Evolutionary conservation across 2,888 invertebrate genomes (phyloP).

Genomic region (Acrobasis repandana): DNA sequence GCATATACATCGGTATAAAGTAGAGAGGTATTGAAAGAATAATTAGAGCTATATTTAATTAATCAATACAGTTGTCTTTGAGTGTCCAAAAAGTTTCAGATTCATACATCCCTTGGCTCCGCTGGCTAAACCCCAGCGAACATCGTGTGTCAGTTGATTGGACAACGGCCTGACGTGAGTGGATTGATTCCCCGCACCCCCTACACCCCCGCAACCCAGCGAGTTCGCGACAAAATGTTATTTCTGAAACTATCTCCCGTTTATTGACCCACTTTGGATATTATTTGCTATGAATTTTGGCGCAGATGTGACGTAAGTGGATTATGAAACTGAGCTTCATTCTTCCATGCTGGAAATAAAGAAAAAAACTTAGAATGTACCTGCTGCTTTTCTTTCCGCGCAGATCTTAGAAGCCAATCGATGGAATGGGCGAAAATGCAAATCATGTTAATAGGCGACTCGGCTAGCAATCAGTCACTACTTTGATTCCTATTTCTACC

Average conservation of each 20-base stretch:
- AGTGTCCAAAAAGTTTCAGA: slow-evolving; percentile 15
- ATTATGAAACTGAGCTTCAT: not conserved
- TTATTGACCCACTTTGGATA: slow-evolving; percentile 59
- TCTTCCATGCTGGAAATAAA: no score
- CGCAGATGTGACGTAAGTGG: slow-evolving; percentile 4
- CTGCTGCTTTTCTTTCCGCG: no score
- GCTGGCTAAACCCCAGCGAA: slow-evolving; percentile 67
- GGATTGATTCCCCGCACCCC: slow-evolving; percentile 66
- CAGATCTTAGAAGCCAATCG: no score
- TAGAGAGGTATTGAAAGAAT: no score
- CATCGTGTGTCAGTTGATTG: slow-evolving; percentile 77
- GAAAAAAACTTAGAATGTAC: no score
- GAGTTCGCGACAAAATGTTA: slow-evolving; percentile 68
- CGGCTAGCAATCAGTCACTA: no score
- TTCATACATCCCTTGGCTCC: slow-evolving; percentile 38
- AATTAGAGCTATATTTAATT: not conserved
- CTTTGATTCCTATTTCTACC: no score
- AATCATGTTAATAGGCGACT: no score
- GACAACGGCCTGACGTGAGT: slow-evolving; percentile 74
- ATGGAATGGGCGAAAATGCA: no score
- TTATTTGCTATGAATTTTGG: slow-evolving; percentile 19
- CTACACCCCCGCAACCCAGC: slow-evolving; percentile 32
- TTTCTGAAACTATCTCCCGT: slow-evolving; percentile 67
- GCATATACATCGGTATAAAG: no score
- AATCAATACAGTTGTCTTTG: not conserved